Conservation (phyloP, 2,888 invertebrate species). For the Empis stercorea region DNA sequence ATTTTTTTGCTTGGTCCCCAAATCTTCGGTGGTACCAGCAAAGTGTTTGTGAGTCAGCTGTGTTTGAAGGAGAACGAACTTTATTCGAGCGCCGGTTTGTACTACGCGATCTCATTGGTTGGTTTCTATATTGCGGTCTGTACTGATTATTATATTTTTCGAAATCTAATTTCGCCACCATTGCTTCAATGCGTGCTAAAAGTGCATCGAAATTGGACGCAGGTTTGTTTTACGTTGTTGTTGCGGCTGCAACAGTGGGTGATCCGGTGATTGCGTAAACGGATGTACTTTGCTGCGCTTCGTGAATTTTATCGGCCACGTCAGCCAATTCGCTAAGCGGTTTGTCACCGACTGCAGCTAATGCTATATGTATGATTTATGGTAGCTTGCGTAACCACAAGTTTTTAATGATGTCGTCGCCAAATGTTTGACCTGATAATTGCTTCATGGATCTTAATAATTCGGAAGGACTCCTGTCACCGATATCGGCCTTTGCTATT, state of each 20-base stretch:
- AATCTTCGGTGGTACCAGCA: not conserved
- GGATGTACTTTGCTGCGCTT: not conserved
- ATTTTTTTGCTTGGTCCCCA: not conserved
- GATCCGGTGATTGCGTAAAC: too few relatives aligned
- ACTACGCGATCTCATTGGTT: not conserved
- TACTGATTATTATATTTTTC: not conserved
- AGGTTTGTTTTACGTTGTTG: too few relatives aligned
- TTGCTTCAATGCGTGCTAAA: not conserved
- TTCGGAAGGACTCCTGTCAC: not conserved
- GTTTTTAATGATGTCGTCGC: not conserved
- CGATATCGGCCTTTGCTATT: not conserved
- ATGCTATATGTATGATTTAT: not conserved
- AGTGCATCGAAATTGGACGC: not conserved
- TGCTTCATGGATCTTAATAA: not conserved
- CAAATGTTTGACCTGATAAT: not conserved
- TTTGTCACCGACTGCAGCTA: not conserved
- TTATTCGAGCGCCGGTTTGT: too few relatives aligned
- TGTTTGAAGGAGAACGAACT: not conserved
- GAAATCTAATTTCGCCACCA: not conserved
- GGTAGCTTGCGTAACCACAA: not conserved
- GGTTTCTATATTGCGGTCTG: not conserved
- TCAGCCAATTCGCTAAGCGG: not conserved
- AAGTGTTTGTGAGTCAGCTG: not conserved
- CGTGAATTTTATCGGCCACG: not conserved
- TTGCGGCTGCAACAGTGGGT: too few relatives aligned